These are phyloP conservation scores for Andrena flavipes DNA, from an alignment of 2,888 invertebrate species.

Conservation along the genomic window DNA sequence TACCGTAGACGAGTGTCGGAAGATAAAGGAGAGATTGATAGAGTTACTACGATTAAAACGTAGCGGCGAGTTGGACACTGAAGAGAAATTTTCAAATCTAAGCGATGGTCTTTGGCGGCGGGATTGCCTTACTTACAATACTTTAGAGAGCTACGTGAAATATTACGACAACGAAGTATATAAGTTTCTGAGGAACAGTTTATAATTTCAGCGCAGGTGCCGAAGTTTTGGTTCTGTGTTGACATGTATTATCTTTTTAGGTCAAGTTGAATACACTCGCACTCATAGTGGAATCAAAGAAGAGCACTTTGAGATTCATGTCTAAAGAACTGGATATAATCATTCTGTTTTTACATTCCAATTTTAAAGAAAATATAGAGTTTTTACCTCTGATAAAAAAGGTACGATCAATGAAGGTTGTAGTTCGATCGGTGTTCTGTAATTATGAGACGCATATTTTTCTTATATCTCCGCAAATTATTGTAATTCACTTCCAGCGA, in stretches of 20 bases:
- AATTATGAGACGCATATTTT: no score
- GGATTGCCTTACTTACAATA: conserved; percentile 86
- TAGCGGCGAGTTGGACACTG: conserved; percentile 73
- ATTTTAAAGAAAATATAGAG: conserved; percentile 90
- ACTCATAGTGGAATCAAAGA: conserved; percentile 90
- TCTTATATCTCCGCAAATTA: no score
- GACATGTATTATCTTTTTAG: conserved; percentile 82
- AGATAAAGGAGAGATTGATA: conserved; percentile 57
- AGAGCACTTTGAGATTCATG: conserved; percentile 89
- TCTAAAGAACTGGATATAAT: conserved; percentile 88
- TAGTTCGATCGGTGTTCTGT: not conserved
- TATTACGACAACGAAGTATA: conserved; percentile 88
- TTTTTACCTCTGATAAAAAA: conserved; percentile 90
- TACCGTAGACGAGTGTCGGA: not conserved
- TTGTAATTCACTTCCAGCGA: no score
- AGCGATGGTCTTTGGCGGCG: conserved; percentile 85
- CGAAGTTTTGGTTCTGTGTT: conserved; percentile 14
- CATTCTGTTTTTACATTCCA: conserved; percentile 88
- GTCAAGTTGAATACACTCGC: conserved; percentile 89
- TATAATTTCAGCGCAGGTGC: conserved; percentile 31
- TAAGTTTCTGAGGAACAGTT: conserved; percentile 5
- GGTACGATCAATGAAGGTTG: conserved; percentile 82
- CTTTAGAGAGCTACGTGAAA: conserved; percentile 87
- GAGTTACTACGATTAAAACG: conserved; percentile 69
- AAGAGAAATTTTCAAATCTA: conserved; percentile 55